phyloP scores from a whole-genome alignment of 1,140 invertebrate genomes.

The Goniozus legneri region DNA sequence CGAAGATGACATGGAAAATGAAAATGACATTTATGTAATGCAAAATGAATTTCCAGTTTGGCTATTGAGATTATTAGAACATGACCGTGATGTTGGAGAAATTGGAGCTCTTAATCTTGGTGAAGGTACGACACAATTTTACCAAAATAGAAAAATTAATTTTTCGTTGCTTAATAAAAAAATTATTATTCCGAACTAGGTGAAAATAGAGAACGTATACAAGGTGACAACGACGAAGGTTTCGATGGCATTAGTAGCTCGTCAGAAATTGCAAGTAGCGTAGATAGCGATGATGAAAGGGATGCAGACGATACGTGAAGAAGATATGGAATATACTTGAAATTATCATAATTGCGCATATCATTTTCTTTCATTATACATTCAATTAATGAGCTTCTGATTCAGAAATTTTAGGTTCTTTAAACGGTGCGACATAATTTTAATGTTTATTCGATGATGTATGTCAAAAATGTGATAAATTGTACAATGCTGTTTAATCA shows the following conservation, averaged over 20 bases:
- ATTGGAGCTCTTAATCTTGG: background rate
- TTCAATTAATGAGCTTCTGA: too few species aligned
- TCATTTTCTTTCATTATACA: too few species aligned
- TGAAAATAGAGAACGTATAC: constrained; percentile 8
- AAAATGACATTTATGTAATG: constrained; percentile 43
- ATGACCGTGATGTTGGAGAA: background rate
- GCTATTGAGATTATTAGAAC: constrained; percentile 36
- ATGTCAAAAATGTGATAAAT: too few species aligned
- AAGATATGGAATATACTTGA: too few species aligned
- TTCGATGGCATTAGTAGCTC: constrained; percentile 28
- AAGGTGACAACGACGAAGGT: constrained; percentile 26
- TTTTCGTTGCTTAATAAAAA: background rate
- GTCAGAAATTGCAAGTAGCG: too few species aligned
- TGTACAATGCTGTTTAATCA: too few species aligned
- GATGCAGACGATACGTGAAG: too few species aligned
- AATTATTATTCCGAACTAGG: constrained; percentile 5
- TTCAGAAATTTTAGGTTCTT: too few species aligned
- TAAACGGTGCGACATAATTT: too few species aligned
- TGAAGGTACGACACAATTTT: background rate
- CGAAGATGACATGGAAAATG: constrained; percentile 41
- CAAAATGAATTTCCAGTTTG: constrained; percentile 39
- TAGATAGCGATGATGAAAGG: too few species aligned
- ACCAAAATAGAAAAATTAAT: background rate
- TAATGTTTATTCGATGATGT: too few species aligned
- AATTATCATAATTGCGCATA: too few species aligned